Conservation (phyloP, 2,113 vertebrate genomes). For the Bathybates hornii region DNA sequence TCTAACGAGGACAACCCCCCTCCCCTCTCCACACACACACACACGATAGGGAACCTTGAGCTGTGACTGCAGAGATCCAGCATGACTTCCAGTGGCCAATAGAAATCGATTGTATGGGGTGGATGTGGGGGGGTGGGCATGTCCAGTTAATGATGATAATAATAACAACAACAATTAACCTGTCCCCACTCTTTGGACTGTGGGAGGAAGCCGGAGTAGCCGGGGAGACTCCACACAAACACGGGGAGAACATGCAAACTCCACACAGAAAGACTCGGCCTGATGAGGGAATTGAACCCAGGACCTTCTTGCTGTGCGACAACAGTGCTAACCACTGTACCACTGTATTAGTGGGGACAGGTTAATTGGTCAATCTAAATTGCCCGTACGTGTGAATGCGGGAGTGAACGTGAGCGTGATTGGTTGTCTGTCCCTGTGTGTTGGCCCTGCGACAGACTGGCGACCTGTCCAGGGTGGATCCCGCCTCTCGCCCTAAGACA, state of each 20-base stretch:
- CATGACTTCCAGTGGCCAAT: background rate
- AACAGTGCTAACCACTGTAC: fast-evolving
- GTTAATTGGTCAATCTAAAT: background rate
- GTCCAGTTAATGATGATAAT: background rate
- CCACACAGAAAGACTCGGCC: background rate
- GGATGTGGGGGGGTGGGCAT: no score
- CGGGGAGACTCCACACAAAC: background rate
- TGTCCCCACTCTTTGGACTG: background rate
- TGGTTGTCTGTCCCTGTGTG: background rate
- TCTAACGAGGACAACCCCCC: background rate
- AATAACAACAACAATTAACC: background rate
- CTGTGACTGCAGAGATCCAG: conserved; percentile 1
- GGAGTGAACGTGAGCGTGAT: background rate
- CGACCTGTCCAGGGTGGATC: background rate
- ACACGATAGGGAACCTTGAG: background rate
- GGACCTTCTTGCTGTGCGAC: fast-evolving
- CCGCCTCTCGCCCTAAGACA: background rate
- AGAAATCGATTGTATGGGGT: background rate
- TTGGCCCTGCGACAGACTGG: background rate
- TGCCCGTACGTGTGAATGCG: background rate
- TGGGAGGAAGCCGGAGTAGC: background rate
- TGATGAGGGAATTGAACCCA: background rate
- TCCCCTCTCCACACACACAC: background rate
- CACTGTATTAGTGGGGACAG: background rate
- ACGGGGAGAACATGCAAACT: background rate